Base-by-base conservation (phyloP, 2,797 vertebrate species). In the Tenualosa ilisha region DNA sequence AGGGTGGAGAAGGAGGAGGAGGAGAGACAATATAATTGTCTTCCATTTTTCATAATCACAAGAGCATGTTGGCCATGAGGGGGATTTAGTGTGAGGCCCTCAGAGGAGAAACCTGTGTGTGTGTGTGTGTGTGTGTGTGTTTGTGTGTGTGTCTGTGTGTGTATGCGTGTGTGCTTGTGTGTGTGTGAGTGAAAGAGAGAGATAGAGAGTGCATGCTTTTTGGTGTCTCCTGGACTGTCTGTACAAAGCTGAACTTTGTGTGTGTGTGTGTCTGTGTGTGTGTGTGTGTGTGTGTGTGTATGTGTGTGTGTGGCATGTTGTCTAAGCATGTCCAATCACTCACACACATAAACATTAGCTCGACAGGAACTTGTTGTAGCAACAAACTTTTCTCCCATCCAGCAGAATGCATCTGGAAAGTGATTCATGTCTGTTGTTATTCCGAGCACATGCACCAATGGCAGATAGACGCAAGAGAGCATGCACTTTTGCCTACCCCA, bases 41-140 rank as follows among this genome's bases (percentile, higher is more conserved):
- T 90, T 90, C 81, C 88, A 89, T 91, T 90, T 87, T 92, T 93
- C 88, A 91, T 91, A 86, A 90, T 87, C 81, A 89, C 86, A 87
- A 87, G 88, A 90, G 88, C 87, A 90, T 87, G 87, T 81, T 87
- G 6, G 15, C 46, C 87, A 86, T 86, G 83, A 90, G 88, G 90
- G 87, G 79, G 91, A 91, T 90, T 88, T 82, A 88, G 79, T 85
- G 82, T 81, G 15, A 3, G 86, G 83, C 56, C 68, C 88, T 89
- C 84, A 84, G 56, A 3, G 43, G 84, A 79, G 63, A 89, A 68
- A 68, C 26, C 26, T 68, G 84, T 81, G 68, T 84, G 82, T 61
- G 59, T 86, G 61, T 63, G 84, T 63, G 83, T 84, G 83, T 72
- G 79, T 82, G 63, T 68, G 63, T 81, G 53, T 83, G 84, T 68